Conservation (phyloP, 2,797 vertebrate genomes). For the Chaetophractus vellerosus region DNA sequence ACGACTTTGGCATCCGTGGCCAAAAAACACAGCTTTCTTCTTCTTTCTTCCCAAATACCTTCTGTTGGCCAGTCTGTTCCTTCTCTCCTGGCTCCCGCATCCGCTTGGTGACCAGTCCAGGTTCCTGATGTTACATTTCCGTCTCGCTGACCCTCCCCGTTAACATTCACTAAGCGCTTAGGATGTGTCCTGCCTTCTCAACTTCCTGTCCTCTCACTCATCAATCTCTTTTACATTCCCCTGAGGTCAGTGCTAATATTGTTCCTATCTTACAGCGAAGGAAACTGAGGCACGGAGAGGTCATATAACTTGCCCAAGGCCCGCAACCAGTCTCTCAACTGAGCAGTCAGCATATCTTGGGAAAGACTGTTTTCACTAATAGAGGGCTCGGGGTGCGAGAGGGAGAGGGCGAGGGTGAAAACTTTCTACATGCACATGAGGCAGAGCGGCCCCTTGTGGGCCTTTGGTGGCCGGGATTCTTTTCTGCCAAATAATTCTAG, state of each 20-base stretch:
- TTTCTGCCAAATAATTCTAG: not conserved
- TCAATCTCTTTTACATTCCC: not conserved
- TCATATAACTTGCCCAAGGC: not conserved
- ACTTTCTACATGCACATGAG: rapidly evolving
- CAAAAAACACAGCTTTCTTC: no score
- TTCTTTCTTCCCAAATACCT: not conserved
- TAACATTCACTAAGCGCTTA: rapidly evolving
- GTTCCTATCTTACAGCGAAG: not conserved
- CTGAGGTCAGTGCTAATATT: not conserved
- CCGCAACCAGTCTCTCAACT: no score
- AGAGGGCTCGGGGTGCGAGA: not conserved
- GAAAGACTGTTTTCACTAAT: not conserved
- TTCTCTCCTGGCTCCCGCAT: not conserved
- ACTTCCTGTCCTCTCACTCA: no score
- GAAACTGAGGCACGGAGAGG: not conserved
- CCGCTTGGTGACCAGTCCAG: not conserved
- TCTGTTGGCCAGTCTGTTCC: no score
- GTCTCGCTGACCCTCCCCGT: rapidly evolving
- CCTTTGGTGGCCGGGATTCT: not conserved
- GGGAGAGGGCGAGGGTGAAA: no score
- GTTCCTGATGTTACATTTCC: not conserved
- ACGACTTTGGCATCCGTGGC: no score
- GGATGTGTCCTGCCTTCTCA: no score
- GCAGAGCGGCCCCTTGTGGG: not conserved
- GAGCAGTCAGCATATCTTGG: not conserved